Percentiles rank a stretch among this genome's conserved stretches.
These are phyloP conservation scores for Aurelia aurita DNA, from an alignment of 30 jellyfish, hydroid and myxozoan genomes.

Conservation along the genomic window DNA sequence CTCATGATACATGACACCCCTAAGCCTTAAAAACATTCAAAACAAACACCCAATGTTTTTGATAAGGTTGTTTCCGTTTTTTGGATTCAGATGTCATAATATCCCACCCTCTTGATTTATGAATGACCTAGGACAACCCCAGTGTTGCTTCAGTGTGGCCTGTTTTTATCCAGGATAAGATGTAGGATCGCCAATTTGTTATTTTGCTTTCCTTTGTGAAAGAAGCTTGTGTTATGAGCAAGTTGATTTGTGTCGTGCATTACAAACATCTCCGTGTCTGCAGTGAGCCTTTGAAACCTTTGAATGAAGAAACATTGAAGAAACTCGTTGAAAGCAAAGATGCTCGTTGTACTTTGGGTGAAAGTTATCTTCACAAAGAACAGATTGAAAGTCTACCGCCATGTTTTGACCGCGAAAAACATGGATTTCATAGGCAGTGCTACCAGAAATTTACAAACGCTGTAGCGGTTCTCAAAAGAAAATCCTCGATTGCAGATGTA, in stretches of 20 bases:
- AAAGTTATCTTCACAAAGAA: slow-evolving; percentile 16
- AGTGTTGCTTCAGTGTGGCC: background rate
- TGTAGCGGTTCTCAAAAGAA: slow-evolving; percentile 21
- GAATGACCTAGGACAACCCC: background rate
- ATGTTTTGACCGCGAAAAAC: slow-evolving; percentile 9
- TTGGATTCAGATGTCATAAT: background rate
- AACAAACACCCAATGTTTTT: slow-evolving; percentile 8
- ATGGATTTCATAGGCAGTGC: slow-evolving; percentile 29
- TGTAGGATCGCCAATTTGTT: background rate
- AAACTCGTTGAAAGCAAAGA: background rate
- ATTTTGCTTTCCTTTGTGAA: background rate
- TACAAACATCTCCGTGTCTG: slow-evolving; percentile 1
- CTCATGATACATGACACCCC: no score
- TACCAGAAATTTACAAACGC: slow-evolving; percentile 30
- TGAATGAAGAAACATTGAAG: slow-evolving; percentile 15
- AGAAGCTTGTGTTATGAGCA: background rate
- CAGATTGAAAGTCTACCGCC: slow-evolving; percentile 7
- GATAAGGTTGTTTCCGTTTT: slow-evolving; percentile 1
- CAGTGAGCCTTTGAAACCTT: background rate
- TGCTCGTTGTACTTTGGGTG: slow-evolving; percentile 1
- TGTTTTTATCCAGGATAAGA: background rate
- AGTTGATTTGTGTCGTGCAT: slow-evolving; percentile 12
- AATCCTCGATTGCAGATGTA: slow-evolving; percentile 11
- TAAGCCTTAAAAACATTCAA: background rate
- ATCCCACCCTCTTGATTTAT: slow-evolving; percentile 6